Percentiles rank a stretch among this genome's conserved stretches.
These are phyloP conservation scores for Dysdera silvatica DNA, from an alignment of 1,140 invertebrate genomes.

Conservation along the genomic window DNA sequence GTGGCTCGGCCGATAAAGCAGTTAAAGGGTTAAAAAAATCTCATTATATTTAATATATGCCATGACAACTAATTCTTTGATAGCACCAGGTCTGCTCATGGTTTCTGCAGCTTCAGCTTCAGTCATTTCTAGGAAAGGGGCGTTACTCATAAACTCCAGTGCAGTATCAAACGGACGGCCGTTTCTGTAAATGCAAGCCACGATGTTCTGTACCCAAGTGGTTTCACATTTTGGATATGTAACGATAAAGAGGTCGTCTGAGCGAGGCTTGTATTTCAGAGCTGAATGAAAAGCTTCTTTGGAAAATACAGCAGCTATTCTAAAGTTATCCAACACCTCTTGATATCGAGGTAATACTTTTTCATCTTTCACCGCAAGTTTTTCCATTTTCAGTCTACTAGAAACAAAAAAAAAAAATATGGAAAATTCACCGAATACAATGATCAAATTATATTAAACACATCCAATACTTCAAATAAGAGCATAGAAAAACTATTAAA, in stretches of 20 bases:
- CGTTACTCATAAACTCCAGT: not conserved
- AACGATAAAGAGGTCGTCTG: constrained; percentile 26
- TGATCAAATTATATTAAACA: too few relatives aligned
- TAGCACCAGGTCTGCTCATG: constrained; percentile 11
- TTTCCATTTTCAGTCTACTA: too few relatives aligned
- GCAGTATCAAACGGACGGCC: not conserved
- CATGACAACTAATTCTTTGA: not conserved
- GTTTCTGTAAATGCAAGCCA: not conserved
- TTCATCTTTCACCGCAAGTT: not conserved
- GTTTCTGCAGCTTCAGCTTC: constrained; percentile 9
- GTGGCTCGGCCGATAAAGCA: too few relatives aligned
- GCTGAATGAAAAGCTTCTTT: constrained; percentile 13
- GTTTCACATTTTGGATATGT: constrained; percentile 32
- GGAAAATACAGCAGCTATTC: constrained; percentile 2
- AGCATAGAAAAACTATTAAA: too few relatives aligned
- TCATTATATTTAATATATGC: too few relatives aligned
- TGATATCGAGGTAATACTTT: not conserved
- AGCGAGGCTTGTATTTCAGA: not conserved
- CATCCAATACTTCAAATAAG: too few relatives aligned
- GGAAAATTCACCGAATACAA: too few relatives aligned
- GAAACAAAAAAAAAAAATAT: too few relatives aligned
- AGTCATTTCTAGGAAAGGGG: constrained; percentile 13
- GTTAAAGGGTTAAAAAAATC: too few relatives aligned
- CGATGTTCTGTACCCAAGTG: too few relatives aligned
- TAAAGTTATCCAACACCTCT: not conserved